Percentiles rank a stretch among this genome's conserved stretches.
phyloP scores from a whole-genome alignment of 2,888 invertebrate genomes.

The Apodemia hepburni region DNA sequence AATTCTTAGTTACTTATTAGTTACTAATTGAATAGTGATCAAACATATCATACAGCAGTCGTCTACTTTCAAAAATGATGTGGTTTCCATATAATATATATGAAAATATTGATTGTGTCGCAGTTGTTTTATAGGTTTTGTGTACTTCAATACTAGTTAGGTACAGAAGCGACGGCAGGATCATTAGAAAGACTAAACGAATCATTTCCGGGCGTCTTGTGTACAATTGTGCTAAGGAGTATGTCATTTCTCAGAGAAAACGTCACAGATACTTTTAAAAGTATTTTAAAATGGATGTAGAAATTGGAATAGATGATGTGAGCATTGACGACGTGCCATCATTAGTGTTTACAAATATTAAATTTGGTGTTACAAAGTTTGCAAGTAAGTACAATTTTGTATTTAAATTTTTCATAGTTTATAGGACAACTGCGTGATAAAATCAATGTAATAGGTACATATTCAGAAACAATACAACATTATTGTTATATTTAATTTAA shows the following conservation, averaged over 20 bases:
- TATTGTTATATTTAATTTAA: too few species aligned
- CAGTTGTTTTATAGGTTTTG: not conserved
- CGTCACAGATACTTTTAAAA: not conserved
- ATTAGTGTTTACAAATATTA: constrained; percentile 48
- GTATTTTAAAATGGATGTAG: constrained; percentile 51
- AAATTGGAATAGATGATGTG: constrained; percentile 51
- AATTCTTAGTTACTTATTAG: too few species aligned
- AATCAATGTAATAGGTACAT: not conserved
- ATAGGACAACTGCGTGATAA: not conserved
- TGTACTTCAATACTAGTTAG: not conserved
- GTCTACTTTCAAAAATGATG: not conserved
- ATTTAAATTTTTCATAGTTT: not conserved
- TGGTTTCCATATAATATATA: not conserved
- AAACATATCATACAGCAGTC: not conserved
- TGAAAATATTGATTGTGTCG: not conserved
- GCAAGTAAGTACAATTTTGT: constrained; percentile 31
- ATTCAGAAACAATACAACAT: not conserved
- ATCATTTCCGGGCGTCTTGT: constrained; percentile 1
- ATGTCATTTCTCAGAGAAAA: not conserved
- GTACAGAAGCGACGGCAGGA: not conserved
- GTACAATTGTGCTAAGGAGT: not conserved
- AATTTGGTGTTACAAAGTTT: constrained; percentile 30
- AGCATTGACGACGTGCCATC: constrained; percentile 56
- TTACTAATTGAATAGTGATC: not conserved
- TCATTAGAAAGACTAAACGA: constrained; percentile 14